phyloP scores from a whole-genome alignment of 2,113 vertebrate genomes.

The Catharus bicknelli region DNA sequence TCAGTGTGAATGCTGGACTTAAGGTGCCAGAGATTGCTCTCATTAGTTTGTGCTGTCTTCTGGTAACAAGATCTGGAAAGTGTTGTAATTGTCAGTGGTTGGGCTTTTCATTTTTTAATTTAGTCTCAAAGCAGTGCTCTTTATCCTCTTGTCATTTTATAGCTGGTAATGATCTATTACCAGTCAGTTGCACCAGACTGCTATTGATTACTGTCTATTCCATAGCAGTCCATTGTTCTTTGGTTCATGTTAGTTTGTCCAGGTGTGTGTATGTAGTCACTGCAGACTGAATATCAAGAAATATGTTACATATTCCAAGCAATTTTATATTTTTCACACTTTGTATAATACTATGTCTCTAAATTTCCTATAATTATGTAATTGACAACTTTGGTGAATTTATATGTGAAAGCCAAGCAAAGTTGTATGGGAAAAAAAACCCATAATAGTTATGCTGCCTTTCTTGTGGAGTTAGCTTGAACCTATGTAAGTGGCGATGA shows the following conservation, averaged over 20 bases:
- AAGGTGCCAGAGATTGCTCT: neutral
- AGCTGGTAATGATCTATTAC: neutral
- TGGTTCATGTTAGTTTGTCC: neutral
- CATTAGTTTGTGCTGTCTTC: neutral
- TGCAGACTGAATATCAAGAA: neutral
- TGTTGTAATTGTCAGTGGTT: neutral
- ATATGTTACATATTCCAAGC: neutral
- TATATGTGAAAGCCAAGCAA: neutral
- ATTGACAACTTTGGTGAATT: neutral
- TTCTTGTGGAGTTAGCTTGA: neutral
- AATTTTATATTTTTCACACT: neutral
- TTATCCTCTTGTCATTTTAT: neutral
- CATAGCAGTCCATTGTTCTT: neutral
- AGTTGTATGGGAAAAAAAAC: fast-evolving
- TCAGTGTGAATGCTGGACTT: neutral
- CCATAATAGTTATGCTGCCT: neutral
- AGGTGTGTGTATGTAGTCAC: neutral
- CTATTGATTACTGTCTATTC: neutral
- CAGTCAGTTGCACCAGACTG: neutral
- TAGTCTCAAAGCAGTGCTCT: neutral
- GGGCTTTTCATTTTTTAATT: neutral
- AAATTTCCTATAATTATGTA: neutral
- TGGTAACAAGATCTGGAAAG: neutral
- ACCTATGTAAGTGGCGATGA: neutral
- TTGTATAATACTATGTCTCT: neutral